phyloP scores from a whole-genome alignment of 2,888 invertebrate genomes.

The Frankliniella fusca region DNA sequence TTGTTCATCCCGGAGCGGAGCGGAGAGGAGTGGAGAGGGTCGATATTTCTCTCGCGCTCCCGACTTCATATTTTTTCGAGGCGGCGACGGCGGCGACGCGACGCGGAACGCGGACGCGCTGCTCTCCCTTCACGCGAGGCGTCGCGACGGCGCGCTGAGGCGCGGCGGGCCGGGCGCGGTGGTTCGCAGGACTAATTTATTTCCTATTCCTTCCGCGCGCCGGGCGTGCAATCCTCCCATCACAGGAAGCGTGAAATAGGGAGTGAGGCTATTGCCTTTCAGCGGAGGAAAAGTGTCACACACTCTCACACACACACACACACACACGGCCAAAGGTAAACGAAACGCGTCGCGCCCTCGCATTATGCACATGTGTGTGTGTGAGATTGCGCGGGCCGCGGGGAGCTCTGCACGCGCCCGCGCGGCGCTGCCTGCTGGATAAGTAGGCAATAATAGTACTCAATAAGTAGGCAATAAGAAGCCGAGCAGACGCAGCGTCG shows the following conservation, averaged over 20 bases:
- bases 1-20: background rate
- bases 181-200: background rate
- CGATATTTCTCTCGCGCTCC: slow-evolving; percentile 24
- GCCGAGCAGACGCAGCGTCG: too few species aligned
- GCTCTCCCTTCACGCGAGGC: too few species aligned
- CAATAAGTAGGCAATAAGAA: too few species aligned
- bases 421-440: too few species aligned
- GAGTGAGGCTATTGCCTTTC: background rate
- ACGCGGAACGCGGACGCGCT: too few species aligned
- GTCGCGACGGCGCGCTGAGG: too few species aligned
- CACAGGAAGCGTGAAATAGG: background rate
- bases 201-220: background rate
- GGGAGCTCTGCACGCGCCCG: too few species aligned
- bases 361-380: background rate
- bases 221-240: too few species aligned
- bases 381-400: background rate
- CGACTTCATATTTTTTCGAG: background rate
- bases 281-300: too few species aligned
- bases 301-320: too few species aligned
- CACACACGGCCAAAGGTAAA: background rate
- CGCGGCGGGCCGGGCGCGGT: background rate
- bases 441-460: too few species aligned
- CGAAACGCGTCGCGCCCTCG: background rate
- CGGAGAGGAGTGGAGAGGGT: background rate
- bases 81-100: too few species aligned